Evolutionary conservation across 2,797 vertebrate species (phyloP), one percentile per base, ranked within the genome.

Genomic region (Arnoldichthys spilopterus): DNA sequence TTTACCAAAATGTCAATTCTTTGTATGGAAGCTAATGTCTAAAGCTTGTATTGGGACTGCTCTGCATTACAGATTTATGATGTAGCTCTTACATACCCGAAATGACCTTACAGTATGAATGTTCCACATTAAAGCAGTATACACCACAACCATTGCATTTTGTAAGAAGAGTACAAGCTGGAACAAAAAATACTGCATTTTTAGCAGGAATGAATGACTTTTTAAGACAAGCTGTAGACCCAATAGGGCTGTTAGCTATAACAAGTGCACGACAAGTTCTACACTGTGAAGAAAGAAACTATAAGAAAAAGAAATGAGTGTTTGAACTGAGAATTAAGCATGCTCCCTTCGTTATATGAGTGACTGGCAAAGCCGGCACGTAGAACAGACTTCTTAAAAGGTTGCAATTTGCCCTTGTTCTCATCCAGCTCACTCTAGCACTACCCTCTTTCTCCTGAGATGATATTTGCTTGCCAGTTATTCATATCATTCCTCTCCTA

Each of bases 401-500:
- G 26, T 12, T 68, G 24, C 28, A 66, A 67, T 56, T 67, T 59
- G 51, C 49, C 24, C 54, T 63, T 69, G 28, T 77, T 71, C 22
- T 53, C 62, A 15, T 67, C 37, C 24, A 73, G 49, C 32, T 43
- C 63, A 61, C 53, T 22, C 24, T n/a, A 70, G 43, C 71, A 56
- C 37, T 56, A 64, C 54, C 62, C 9, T 15, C 37, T 45, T 76
- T 40, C 8, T 40, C 26, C 82, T 73, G 47, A 83, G 34, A 80
- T 67, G 67, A 54, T 9, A 66, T 75, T 67, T 72, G 34, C 77
- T 53, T 40, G 61, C 73, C 64, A 56, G 16, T 54, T 63, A 62
- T 37, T 76, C 70, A 80, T 49, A 73, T 74, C 74, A 74, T 63
- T 76, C 58, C 43, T 68, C 78, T 73, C 58, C 51, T 74, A 62